Conservation (phyloP, 2,888 invertebrate species). For the Thera obeliscata region DNA sequence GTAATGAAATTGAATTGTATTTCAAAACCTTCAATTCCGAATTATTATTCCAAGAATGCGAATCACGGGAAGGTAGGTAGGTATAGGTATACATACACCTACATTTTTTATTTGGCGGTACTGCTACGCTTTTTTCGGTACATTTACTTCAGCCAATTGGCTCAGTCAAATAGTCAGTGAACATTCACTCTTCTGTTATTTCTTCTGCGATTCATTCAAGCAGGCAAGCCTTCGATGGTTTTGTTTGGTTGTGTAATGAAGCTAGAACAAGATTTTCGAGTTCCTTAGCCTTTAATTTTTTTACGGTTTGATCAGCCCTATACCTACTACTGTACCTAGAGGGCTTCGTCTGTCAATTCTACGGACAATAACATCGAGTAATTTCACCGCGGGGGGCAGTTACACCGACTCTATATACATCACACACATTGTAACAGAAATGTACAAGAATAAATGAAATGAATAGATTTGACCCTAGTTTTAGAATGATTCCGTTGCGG, state of each 20-base stretch:
- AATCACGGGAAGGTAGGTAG: neutral
- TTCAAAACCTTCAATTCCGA: neutral
- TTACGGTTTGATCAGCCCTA: neutral
- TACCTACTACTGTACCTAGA: conserved; percentile 9
- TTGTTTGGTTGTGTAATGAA: conserved; percentile 24
- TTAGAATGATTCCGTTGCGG: neutral
- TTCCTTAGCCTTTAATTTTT: neutral
- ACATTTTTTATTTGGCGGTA: neutral
- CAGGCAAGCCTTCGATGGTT: neutral
- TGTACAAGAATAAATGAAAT: conserved; percentile 11
- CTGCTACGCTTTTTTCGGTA: neutral
- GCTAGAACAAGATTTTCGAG: conserved; percentile 2
- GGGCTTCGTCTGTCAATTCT: too few species aligned
- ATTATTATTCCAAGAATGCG: neutral
- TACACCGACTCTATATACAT: neutral
- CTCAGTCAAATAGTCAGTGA: conserved; percentile 11
- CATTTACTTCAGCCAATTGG: conserved; percentile 4
- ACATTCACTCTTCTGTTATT: neutral
- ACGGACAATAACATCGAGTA: neutral
- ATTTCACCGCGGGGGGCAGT: conserved; percentile 18
- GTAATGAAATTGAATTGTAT: neutral
- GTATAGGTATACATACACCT: neutral
- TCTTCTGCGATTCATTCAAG: too few species aligned
- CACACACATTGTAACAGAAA: neutral
- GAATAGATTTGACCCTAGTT: conserved; percentile 7